phyloP scores from a whole-genome alignment of 2,797 vertebrate species.

The Podargus strigoides region DNA sequence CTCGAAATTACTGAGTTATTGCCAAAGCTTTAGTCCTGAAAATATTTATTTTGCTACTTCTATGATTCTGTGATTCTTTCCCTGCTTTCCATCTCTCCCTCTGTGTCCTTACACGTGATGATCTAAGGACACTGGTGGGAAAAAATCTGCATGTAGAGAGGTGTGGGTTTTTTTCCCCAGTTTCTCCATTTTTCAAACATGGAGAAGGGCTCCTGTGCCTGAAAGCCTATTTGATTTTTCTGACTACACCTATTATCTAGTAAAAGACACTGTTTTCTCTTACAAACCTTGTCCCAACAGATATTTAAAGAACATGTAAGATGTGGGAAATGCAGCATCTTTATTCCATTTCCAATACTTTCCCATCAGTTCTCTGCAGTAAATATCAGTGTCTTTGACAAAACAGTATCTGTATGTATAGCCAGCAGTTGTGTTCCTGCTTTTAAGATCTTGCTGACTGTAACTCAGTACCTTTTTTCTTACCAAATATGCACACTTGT shows the following conservation, averaged over 20 bases:
- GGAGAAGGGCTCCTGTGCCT: background rate
- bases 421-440: background rate
- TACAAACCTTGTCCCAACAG: background rate
- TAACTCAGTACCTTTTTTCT: background rate
- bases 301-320: background rate
- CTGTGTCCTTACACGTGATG: rapidly evolving
- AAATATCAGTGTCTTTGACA: background rate
- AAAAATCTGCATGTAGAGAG: background rate
- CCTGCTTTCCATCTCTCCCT: background rate
- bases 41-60: background rate
- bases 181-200: background rate
- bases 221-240: background rate
- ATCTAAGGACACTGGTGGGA: background rate
- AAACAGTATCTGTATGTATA: rapidly evolving
- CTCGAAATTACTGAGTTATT: background rate
- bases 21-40: background rate
- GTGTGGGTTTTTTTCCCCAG: background rate
- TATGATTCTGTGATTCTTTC: too few relatives aligned
- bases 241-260: background rate
- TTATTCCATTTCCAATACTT: background rate
- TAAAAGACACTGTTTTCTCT: background rate
- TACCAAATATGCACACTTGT: background rate
- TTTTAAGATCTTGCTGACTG: background rate
- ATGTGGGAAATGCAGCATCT: background rate
- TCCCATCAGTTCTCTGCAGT: background rate